Evolutionary conservation across 1,140 invertebrate species (phyloP).

Genomic region (Epicauta chinensis): DNA sequence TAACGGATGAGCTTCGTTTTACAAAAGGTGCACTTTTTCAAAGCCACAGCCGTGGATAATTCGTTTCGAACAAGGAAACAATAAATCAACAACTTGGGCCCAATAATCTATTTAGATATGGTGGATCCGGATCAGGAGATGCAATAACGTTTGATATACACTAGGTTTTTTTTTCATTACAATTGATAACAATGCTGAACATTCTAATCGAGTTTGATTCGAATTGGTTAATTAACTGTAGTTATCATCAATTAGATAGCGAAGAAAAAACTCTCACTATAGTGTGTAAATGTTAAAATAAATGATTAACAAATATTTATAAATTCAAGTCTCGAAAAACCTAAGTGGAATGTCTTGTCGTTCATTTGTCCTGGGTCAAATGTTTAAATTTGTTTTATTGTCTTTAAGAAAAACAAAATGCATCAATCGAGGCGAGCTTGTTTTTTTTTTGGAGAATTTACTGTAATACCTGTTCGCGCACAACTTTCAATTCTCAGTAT

Average conservation of each 20-base stretch:
- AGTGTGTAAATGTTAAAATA: not conserved
- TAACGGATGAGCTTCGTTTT: not conserved
- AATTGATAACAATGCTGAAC: too few relatives aligned
- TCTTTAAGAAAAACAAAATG: too few relatives aligned
- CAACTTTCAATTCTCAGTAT: too few relatives aligned
- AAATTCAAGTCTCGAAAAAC: conserved; percentile 23
- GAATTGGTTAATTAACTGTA: too few relatives aligned
- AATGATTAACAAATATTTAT: conserved; percentile 30
- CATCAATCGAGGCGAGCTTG: too few relatives aligned
- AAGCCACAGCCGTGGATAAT: conserved; percentile 18
- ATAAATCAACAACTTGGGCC: conserved; percentile 20
- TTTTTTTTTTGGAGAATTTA: too few relatives aligned
- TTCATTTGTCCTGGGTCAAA: conserved; percentile 25
- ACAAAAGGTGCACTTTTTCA: not conserved
- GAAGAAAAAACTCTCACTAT: not conserved
- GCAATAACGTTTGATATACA: too few relatives aligned
- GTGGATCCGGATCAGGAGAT: not conserved
- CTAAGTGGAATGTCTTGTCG: conserved; percentile 34
- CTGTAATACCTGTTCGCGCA: too few relatives aligned
- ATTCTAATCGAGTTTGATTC: too few relatives aligned
- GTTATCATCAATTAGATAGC: not conserved
- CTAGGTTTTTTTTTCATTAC: too few relatives aligned
- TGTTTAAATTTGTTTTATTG: conserved; percentile 17
- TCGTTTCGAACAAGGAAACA: conserved; percentile 15
- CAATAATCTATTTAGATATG: conserved; percentile 20